Conservation (phyloP, 2,888 invertebrate genomes). For the Alitta virens region DNA sequence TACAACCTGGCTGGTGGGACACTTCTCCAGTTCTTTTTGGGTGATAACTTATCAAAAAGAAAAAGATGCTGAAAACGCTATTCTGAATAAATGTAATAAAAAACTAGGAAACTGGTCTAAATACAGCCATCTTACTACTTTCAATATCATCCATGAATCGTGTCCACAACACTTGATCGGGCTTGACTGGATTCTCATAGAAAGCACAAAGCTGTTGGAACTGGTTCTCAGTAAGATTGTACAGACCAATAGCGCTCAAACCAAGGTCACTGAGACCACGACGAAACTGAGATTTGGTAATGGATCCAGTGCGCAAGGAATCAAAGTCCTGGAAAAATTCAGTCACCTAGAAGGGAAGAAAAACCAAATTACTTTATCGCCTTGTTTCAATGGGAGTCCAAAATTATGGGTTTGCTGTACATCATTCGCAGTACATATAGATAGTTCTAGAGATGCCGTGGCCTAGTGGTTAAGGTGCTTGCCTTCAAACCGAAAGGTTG, state of each 20-base stretch:
- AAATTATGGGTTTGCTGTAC: too few relatives aligned
- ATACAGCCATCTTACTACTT: slow-evolving; percentile 42
- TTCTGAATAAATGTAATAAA: too few relatives aligned
- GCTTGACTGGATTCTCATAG: slow-evolving; percentile 45
- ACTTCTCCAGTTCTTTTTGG: slow-evolving; percentile 50
- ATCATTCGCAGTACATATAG: too few relatives aligned
- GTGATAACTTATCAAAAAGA: slow-evolving; percentile 52
- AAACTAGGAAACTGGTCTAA: too few relatives aligned
- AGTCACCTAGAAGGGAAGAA: slow-evolving; percentile 37
- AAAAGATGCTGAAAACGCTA: too few relatives aligned
- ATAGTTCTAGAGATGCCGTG: too few relatives aligned
- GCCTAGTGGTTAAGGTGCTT: too few relatives aligned
- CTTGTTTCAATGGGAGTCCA: too few relatives aligned
- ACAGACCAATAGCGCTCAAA: slow-evolving; percentile 50
- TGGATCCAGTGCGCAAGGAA: slow-evolving; percentile 49
- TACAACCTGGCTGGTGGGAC: slow-evolving; percentile 45
- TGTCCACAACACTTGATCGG: slow-evolving; percentile 50
- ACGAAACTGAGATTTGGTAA: slow-evolving; percentile 52
- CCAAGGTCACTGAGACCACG: slow-evolving; percentile 51
- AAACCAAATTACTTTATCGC: too few relatives aligned
- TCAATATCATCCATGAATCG: slow-evolving; percentile 53
- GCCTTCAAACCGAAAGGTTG: too few relatives aligned
- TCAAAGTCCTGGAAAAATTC: slow-evolving; percentile 57
- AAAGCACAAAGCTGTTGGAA: slow-evolving; percentile 42
- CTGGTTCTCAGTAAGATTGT: slow-evolving; percentile 49